Evolutionary conservation across 2,797 vertebrate species (phyloP).

Genomic region (Alauda arvensis): DNA sequence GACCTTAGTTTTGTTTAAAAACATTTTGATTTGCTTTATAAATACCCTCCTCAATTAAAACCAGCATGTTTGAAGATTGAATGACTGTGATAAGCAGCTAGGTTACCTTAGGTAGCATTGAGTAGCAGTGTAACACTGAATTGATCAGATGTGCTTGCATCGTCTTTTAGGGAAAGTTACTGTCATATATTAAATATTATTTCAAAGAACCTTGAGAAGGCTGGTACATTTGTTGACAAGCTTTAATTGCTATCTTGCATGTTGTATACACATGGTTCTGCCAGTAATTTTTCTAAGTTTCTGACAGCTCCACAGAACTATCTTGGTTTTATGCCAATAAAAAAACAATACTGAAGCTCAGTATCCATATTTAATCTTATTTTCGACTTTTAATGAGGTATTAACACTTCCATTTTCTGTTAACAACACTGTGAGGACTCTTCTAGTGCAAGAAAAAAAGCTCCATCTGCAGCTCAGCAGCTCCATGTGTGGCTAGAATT

Average conservation of each 20-base stretch:
- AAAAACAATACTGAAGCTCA: not conserved
- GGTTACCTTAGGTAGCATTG: not conserved
- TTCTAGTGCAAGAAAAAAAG: not conserved
- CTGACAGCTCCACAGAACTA: not conserved
- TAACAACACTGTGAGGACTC: not conserved
- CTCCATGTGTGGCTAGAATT: not conserved
- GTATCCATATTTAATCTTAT: not conserved
- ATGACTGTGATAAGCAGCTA: not conserved
- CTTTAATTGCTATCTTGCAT: not conserved
- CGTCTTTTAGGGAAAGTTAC: not conserved
- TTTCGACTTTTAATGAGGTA: not conserved
- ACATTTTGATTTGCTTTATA: not conserved
- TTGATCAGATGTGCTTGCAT: not conserved
- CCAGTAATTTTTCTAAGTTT: not conserved
- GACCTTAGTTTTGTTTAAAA: not conserved
- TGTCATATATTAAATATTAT: not conserved
- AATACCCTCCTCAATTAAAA: not conserved
- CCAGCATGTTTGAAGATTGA: not conserved
- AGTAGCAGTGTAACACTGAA: not conserved
- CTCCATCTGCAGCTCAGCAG: not conserved
- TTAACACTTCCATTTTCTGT: not conserved
- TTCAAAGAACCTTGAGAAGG: not conserved
- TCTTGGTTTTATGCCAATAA: not conserved
- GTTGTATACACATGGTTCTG: not conserved
- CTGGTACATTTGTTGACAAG: not conserved